phyloP scores from a whole-genome alignment of 2,113 vertebrate genomes.

The Malurus melanocephalus region DNA sequence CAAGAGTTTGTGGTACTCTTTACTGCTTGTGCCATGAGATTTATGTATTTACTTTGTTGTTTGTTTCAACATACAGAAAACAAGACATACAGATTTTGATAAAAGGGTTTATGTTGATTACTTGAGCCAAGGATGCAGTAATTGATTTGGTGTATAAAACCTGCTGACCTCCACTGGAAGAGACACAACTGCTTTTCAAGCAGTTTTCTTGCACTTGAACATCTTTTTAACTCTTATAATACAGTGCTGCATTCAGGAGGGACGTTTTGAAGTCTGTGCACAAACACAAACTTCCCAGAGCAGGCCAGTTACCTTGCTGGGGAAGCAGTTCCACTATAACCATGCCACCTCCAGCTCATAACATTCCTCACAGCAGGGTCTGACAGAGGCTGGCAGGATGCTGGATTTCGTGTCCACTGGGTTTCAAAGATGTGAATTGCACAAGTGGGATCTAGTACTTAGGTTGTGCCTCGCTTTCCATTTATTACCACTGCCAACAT shows the following conservation, averaged over 20 bases:
- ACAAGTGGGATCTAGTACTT: neutral
- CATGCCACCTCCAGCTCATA: neutral
- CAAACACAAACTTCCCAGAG: neutral
- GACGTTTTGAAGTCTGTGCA: neutral
- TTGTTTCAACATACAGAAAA: neutral
- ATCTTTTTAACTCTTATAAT: rapidly evolving
- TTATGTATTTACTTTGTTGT: neutral
- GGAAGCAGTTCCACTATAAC: neutral
- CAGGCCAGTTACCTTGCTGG: neutral
- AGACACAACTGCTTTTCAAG: neutral
- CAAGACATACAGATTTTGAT: neutral
- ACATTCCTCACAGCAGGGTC: rapidly evolving
- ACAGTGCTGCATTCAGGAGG: rapidly evolving
- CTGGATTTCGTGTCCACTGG: no score
- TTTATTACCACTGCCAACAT: neutral
- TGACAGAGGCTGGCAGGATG: no score
- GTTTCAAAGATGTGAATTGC: neutral
- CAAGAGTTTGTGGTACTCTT: neutral
- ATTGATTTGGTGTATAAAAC: neutral
- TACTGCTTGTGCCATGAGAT: neutral
- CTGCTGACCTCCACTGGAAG: neutral
- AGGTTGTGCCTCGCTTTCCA: neutral
- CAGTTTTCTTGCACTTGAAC: neutral
- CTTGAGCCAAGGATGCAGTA: neutral
- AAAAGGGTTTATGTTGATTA: neutral